Conservation (phyloP, 2,113 vertebrate species). For the Danio rerio region GRCz12tu NC_133180.1:40044501-40045000, state of each 20-base stretch:
- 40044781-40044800: conserved; percentile 70
- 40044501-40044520: background rate
- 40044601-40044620: background rate
- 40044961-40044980: conserved; percentile 53
- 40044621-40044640: conserved; percentile 25
- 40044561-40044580: background rate
- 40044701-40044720: conserved; percentile 72
- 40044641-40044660: conserved; percentile 51
- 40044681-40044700: conserved; percentile 62
- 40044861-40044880: conserved; percentile 78
- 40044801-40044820: conserved; percentile 64
- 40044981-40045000: conserved; percentile 23
- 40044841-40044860: conserved; percentile 79
- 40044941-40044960: conserved; percentile 71
- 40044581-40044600: conserved; percentile 21
- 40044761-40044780: conserved; percentile 52
- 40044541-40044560: background rate
- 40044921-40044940: conserved; percentile 65
- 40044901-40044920: conserved; percentile 68
- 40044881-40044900: conserved; percentile 68
- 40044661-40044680: conserved; percentile 27
- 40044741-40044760: conserved; percentile 66
- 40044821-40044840: conserved; percentile 75
- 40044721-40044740: conserved; percentile 52
- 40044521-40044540: background rate